These are phyloP conservation scores for Agelaius phoeniceus DNA, from an alignment of 2,113 vertebrate genomes.

Conservation along the genomic window DNA sequence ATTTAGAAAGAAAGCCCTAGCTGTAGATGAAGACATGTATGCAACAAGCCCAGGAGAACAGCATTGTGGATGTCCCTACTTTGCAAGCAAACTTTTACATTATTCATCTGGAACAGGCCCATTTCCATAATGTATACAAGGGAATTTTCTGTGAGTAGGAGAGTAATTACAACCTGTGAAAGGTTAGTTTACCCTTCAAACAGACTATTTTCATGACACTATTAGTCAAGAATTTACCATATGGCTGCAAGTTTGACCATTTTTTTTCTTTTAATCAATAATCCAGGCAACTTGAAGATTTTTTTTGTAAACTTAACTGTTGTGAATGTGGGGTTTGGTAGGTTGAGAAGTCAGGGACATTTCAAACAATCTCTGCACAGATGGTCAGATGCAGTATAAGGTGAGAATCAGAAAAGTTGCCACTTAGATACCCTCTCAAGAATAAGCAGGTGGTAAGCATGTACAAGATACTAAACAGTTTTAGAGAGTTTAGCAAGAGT, in stretches of 20 bases:
- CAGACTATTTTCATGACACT: not conserved
- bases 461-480: not conserved
- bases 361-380: not conserved
- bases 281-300: not conserved
- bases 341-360: not conserved
- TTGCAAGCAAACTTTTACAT: not conserved
- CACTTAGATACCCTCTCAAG: conserved; percentile 24
- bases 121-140: not conserved
- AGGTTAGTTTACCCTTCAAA: not conserved
- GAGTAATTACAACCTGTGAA: not conserved
- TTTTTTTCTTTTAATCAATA: not conserved
- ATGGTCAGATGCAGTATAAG: conserved; percentile 38
- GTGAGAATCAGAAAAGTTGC: not conserved
- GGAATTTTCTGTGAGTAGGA: not conserved
- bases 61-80: rapidly evolving
- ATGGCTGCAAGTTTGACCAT: not conserved
- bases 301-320: not conserved
- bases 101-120: not conserved
- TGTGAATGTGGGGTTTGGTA: not conserved
- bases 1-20: not conserved
- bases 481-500: not conserved
- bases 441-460: conserved; percentile 37
- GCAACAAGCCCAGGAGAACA: not conserved
- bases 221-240: not conserved
- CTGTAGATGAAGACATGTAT: not conserved